Evolutionary conservation across 2,888 invertebrate genomes (phyloP).

Genomic region (Lycocerus yunnanus): DNA sequence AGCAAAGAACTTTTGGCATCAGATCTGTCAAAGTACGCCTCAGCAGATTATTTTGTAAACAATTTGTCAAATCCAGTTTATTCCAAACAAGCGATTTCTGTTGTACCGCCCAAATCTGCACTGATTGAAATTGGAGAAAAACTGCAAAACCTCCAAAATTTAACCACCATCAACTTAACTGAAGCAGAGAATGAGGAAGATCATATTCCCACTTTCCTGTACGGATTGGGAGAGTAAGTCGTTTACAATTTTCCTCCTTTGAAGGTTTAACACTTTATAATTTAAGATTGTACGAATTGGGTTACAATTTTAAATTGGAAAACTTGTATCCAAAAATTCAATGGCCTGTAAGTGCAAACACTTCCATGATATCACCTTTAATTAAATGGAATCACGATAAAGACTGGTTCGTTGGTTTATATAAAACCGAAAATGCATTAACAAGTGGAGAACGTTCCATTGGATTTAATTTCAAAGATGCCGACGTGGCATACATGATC

Average conservation of each 20-base stretch:
- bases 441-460: constrained; percentile 69
- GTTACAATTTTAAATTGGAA: constrained; percentile 74
- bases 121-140: constrained; percentile 2
- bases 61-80: constrained; percentile 7
- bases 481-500: constrained; percentile 71
- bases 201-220: background rate
- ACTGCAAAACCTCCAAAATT: background rate
- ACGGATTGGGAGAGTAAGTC: constrained; percentile 1
- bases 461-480: constrained; percentile 64
- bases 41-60: constrained; percentile 59
- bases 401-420: constrained; percentile 74
- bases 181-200: background rate
- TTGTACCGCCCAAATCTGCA: background rate
- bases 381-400: constrained; percentile 89
- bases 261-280: background rate
- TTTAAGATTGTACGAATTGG: constrained; percentile 73
- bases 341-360: constrained; percentile 85
- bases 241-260: background rate
- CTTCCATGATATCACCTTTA: constrained; percentile 81
- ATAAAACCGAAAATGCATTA: constrained; percentile 69
- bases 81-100: background rate
- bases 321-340: constrained; percentile 75
- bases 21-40: constrained; percentile 56
- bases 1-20: background rate
- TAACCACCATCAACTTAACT: background rate